Evolutionary conservation across 1,140 invertebrate genomes (phyloP), one percentile per base, ranked within the genome.

Genomic region (Drosophila tani): DNA sequence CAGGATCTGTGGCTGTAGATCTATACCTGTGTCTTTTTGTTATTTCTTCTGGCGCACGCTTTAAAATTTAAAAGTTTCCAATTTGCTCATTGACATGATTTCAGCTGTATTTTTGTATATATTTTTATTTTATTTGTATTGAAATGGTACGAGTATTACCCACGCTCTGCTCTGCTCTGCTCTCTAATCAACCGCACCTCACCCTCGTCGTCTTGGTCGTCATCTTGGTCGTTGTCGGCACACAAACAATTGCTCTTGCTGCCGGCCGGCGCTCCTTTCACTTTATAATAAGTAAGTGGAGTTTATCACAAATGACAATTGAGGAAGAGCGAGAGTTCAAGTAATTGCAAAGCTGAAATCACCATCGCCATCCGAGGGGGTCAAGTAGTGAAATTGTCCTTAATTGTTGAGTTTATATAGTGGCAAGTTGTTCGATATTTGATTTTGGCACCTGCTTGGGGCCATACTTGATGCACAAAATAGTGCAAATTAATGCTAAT

Each of bases 301-400:
- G 82, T 87, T 77, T 74, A 83, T 88, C 81, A 56, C 53, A 83
- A 84, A 70, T 78, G 84, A 75, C 85, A 88, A 88, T 84, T 87
- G 82, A 79, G 83, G 70, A 86, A 87, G 82, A 87, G 82, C 80
- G 84, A 79, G 79, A 79, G 83, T 73, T 84, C 77, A 73, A 79
- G 65, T 81, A 84, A 84, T 87, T 84, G 74, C 69, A 49, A 71
- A 87, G 64, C 51, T 24, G 35, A 53, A 63, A 69, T 41, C 11
- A 24, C 8, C 21, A 69, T 41, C 11, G 32, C 8, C 21, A 29
- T 64, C 29, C 63, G 59, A 17, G 32, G 14, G 50, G 57, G 71
- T 88, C 81, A 88, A 88, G 81, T 76, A 88, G 85, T 90, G 85
- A 88, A 88, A 88, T 90, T 88, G 81, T 90, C 82, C 85, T 85